Evolutionary conservation across 2,797 vertebrate genomes (phyloP), one percentile per base, ranked within the genome.

Genomic region (Danio tinwini): DNA sequence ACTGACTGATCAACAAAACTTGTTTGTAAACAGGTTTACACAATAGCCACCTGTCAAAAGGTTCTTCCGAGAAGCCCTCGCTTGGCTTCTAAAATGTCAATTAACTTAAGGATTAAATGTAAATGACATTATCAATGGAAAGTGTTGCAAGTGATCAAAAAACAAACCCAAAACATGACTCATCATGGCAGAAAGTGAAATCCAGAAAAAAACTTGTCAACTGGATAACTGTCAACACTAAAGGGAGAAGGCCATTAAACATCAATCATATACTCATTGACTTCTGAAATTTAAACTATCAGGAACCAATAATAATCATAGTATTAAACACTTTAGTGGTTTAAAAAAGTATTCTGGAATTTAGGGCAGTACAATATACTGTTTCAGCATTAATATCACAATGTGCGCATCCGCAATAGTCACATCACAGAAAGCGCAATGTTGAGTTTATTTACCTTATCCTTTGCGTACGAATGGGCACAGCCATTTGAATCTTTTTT

Each of bases 1-100:
- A 45, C 55, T 42, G 10, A 1, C 13, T 75, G 65, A 59, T 63
- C 74, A 59, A 71, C 65, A 40, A 58, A 50, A 7, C 59, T 74
- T 80, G 67, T 80, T 72, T 76, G 77, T 86, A 82, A 84, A 84
- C 69, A 82, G 47, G 58, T 65, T 82, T 77, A 77, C 69, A 82
- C 73, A 82, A 76, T 44, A 68, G 53, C 16, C 53, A 77, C 63
- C 65, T 47, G 72, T 72, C 10, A 29, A 29, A 63, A 64, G 7
- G 39, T 49, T 45, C 83, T 53, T 17, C 58, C 69, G 69, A 84
- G 74, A 86, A 78, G 53, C 65, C 64, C 16, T 75, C 80, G 74
- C 74, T 56, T 39, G 40, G 61, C 49, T 75, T 81, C 80, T 78
- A 78, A 74, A 78, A 53, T 63, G 16, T 42, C 50, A 73, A 78